Evolutionary conservation across 2,113 vertebrate genomes (phyloP), one percentile per base, ranked within the genome.

Genomic region (Coptodon bakossiorum): DNA sequence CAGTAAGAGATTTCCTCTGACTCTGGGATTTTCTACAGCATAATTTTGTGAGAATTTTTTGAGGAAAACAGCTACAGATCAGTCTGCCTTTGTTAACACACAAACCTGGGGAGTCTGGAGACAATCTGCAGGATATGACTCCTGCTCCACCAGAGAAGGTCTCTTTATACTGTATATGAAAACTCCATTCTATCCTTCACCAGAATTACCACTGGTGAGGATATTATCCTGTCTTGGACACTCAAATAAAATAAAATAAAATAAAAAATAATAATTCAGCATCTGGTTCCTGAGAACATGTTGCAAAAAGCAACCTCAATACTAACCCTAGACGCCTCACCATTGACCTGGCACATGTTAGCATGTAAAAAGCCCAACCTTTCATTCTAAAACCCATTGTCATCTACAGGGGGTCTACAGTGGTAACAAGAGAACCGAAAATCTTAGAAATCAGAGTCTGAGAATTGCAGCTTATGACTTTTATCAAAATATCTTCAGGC

Each of bases 251-350:
- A 3, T 1, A 73, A 27, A n/a, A n/a, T n/a, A n/a, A n/a, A n/a
- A n/a, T n/a, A n/a, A n/a, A n/a, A n/a, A n/a, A n/a, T n/a, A n/a
- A 3, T 1, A 73, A 27, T 45, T 24, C 2, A 48, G 9, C 40
- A 48, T 17, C n/a, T 71, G 4, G n/a, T 71, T 71, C 43, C n/a
- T 24, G 19, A 66, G 34, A 14, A 22, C 11, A n/a, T 0, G 0
- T 36, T 34, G 34, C 34, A 40, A 2, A 13, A 40, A 13, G 19
- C 19, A 14, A 5, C 2, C 36, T 7, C 6, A 14, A 4, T 19
- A 8, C 63, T 40, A 38, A 22, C 11, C 34, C 11, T 36, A 24
- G 66, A 71, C 12, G 0, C 4, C 36, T 22, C 1, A 13, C n/a
- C 63, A 68, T 40, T 40, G 38, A 43, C 38, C 13, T 27, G 16